Percentiles rank a stretch among this genome's conserved stretches.
Conservation (phyloP, 2,113 vertebrate species). For the Haliaeetus leucogaster region DNA sequence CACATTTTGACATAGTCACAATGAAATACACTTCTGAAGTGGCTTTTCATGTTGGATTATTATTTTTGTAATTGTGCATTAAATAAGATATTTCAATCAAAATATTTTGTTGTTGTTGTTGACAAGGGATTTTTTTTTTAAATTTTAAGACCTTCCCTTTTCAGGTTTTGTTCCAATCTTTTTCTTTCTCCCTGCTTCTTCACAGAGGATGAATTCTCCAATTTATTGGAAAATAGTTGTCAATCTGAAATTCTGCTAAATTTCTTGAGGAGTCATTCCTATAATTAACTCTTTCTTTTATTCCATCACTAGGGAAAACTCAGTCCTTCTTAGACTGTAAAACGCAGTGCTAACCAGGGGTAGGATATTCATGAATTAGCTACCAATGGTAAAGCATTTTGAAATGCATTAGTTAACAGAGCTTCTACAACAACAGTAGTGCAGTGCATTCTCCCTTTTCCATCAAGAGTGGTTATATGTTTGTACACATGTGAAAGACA, state of each 20-base stretch:
- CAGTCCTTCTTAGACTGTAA: background rate
- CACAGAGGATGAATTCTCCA: background rate
- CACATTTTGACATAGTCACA: background rate
- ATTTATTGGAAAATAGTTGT: background rate
- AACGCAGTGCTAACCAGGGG: background rate
- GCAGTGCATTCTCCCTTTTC: background rate
- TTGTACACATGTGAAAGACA: background rate
- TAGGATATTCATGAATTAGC: background rate
- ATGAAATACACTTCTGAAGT: background rate
- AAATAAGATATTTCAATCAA: background rate
- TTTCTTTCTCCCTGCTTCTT: background rate
- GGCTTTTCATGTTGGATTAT: background rate
- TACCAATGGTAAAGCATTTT: background rate
- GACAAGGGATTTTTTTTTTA: background rate
- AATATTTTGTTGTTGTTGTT: background rate
- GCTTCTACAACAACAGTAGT: background rate
- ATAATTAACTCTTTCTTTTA: background rate
- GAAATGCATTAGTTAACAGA: background rate
- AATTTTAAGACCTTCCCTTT: background rate
- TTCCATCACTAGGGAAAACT: background rate
- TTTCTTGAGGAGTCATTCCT: background rate
- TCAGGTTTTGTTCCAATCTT: background rate
- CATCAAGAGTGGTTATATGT: background rate
- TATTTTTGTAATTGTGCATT: background rate
- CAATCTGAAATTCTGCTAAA: background rate